Evolutionary conservation across 2,888 invertebrate species (phyloP), one percentile per base, ranked within the genome.

Genomic region (Chaitophorus viminalis): DNA sequence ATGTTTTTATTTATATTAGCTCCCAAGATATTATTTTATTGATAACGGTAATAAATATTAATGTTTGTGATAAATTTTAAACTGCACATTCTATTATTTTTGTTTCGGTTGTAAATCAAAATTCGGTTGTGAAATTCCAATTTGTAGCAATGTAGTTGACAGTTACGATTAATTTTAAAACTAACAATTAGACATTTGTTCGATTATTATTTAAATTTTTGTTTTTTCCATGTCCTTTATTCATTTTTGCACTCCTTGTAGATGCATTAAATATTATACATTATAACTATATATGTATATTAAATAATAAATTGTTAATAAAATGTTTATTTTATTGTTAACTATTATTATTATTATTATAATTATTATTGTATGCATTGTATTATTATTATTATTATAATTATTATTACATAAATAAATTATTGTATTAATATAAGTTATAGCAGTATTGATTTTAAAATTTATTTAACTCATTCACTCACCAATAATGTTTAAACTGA

Each of bases 241-340:
- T 84, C 1, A 31, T 87, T 74, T 31, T 65, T 87, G 81, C 79
- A 72, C 78, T 79, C 21, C 33, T 74, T 60, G 33, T 87, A 79
- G 79, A 79, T 78, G 78, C 78, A 78, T 72, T 81, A 87, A 65
- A 65, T 46, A 81, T 60, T 87, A 84, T 76, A 65, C 74, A 75
- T 87, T 18, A 84, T 65, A 39, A 87, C 60, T 81, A 79, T 87
- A 65, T 74, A 60, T 87, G 72, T 87, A 74, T 74, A 81, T 87
- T 75, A 81, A 81, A 65, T 31, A 87, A 79, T 81, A 87, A 81
- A 54, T 81, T 87, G 87, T 87, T 87, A 60, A 87, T 74, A 79
- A 87, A 87, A 87, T 87, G 87, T 87, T 87, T 87, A 87, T 87
- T 86, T 86, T 81, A 87, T 87, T 87, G 87, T 87, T 87, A 87